Conservation (phyloP, 2,888 invertebrate genomes). For the Pterostichus madidus region DNA sequence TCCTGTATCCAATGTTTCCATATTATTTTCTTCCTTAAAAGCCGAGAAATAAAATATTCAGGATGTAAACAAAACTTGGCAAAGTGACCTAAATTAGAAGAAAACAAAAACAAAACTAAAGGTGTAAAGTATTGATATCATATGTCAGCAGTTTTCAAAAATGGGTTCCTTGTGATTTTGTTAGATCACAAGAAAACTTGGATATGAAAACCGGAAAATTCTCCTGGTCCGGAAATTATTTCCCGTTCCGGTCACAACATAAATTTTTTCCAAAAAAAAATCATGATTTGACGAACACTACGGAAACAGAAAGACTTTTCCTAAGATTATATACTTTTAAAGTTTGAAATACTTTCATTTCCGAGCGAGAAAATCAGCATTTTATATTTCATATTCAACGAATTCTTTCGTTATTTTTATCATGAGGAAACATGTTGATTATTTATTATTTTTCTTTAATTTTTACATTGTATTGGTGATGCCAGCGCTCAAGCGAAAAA, state of each 20-base stretch:
- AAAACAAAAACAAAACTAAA: background rate
- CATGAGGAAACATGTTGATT: too few relatives aligned
- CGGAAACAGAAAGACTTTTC: constrained; percentile 40
- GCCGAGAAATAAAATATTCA: constrained; percentile 6
- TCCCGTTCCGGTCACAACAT: constrained; percentile 51
- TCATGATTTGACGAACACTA: constrained; percentile 22
- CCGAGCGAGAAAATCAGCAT: background rate
- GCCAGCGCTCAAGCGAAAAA: too few relatives aligned
- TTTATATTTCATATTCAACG: background rate
- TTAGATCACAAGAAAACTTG: constrained; percentile 23
- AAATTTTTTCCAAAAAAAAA: constrained; percentile 40
- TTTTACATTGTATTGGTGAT: too few relatives aligned
- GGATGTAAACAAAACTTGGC: background rate
- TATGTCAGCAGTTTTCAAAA: constrained; percentile 3
- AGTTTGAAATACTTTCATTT: background rate
- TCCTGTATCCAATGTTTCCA: too few relatives aligned
- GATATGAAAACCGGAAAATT: constrained; percentile 52
- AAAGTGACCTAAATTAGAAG: background rate
- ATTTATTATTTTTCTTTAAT: too few relatives aligned
- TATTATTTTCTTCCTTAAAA: too few relatives aligned
- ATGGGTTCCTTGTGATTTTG: constrained; percentile 18
- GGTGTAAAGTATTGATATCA: constrained; percentile 7
- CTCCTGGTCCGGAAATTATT: constrained; percentile 53
- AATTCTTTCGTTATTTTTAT: too few relatives aligned
- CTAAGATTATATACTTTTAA: constrained; percentile 2